phyloP scores from a whole-genome alignment of 2,888 invertebrate genomes.

The Sinohyriopsis cumingii region DNA sequence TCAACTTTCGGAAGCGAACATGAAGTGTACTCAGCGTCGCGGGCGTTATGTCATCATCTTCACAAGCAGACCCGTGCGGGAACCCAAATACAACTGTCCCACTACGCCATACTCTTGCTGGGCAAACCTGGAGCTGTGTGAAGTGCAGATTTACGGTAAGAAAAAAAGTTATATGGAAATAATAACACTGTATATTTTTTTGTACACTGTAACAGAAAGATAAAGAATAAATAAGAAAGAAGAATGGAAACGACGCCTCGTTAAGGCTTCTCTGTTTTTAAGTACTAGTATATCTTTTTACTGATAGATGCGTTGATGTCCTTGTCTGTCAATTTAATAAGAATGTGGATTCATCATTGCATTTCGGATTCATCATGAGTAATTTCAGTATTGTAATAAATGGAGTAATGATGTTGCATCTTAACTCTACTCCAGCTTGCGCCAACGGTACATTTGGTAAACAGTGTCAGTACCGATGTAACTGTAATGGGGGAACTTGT shows the following conservation, averaged over 20 bases:
- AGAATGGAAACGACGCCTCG: too few species aligned
- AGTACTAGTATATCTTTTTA: too few species aligned
- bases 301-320: too few species aligned
- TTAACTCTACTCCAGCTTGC: constrained; percentile 31
- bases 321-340: too few species aligned
- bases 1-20: constrained; percentile 33
- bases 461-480: constrained; percentile 39
- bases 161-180: not conserved
- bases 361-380: too few species aligned
- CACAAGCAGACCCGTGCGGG: constrained; percentile 35
- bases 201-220: too few species aligned
- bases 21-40: constrained; percentile 34
- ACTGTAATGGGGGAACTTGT: constrained; percentile 42
- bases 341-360: too few species aligned
- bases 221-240: too few species aligned
- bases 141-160: constrained; percentile 44
- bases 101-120: constrained; percentile 44
- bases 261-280: too few species aligned
- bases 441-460: constrained; percentile 44
- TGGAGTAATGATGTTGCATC: too few species aligned
- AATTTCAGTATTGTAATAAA: too few species aligned
- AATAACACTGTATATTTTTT: too few species aligned
- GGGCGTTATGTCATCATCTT: constrained; percentile 41
- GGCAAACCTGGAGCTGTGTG: constrained; percentile 50
- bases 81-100: constrained; percentile 36